Conservation (phyloP, 2,113 vertebrate species). For the Nicator chloris region DNA sequence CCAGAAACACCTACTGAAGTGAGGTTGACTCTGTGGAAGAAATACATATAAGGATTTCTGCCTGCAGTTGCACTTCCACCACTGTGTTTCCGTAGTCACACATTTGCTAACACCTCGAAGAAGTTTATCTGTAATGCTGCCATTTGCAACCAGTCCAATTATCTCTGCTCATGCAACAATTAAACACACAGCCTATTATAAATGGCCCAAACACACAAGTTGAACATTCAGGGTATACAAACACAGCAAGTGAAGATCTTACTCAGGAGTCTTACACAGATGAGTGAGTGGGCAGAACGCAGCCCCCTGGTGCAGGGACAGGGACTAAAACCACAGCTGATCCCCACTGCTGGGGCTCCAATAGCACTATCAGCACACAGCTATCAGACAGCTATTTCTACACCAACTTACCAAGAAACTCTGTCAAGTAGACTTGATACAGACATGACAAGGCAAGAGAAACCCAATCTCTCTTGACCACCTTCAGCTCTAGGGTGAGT, state of each 20-base stretch:
- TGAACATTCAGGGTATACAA: neutral
- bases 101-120: neutral
- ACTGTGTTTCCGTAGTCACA: neutral
- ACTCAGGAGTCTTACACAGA: neutral
- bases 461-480: neutral
- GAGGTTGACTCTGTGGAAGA: neutral
- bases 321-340: neutral
- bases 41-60: neutral
- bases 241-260: neutral
- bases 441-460: neutral
- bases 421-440: neutral
- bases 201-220: neutral
- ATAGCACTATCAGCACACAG: fast-evolving
- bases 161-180: slow-evolving; percentile 15
- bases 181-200: neutral
- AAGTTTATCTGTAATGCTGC: neutral
- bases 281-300: neutral
- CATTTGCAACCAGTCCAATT: neutral
- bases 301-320: neutral
- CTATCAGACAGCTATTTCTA: neutral
- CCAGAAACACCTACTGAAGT: neutral
- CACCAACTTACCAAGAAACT: neutral
- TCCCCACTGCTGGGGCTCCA: neutral
- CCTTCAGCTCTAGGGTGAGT: neutral
- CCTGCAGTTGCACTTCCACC: neutral